A percentile compares a stretch with the other conserved stretches of the same genome.
Conservation (phyloP, 1,140 invertebrate species). For the Medauroidea extradentata region DNA sequence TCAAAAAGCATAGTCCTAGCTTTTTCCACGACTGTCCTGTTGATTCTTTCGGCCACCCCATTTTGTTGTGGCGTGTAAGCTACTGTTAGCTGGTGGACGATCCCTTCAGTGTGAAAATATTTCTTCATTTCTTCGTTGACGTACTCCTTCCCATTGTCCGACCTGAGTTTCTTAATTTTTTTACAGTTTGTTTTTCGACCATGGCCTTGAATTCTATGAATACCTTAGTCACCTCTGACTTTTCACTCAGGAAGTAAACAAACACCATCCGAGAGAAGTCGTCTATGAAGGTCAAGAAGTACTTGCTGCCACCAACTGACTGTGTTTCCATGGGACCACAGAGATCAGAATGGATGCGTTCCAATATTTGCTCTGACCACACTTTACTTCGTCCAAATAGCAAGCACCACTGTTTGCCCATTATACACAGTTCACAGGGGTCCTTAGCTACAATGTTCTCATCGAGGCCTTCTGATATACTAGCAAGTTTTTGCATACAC, state of each 20-base stretch:
- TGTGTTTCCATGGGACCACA: constrained; percentile 34
- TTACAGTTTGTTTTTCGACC: constrained; percentile 33
- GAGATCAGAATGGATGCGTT: constrained; percentile 32
- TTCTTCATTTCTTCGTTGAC: constrained; percentile 1
- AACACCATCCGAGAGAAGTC: constrained; percentile 30
- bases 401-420: constrained; percentile 13
- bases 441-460: neutral
- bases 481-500: too few species aligned
- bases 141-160: constrained; percentile 40
- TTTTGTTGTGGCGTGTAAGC: constrained; percentile 43
- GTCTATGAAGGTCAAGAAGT: constrained; percentile 37
- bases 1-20: constrained; percentile 35
- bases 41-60: constrained; percentile 41
- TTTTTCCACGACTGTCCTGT: constrained; percentile 40
- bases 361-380: neutral
- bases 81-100: constrained; percentile 25
- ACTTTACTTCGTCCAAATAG: constrained; percentile 7
- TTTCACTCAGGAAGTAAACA: constrained; percentile 38
- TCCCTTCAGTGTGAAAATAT: constrained; percentile 23
- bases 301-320: constrained; percentile 22
- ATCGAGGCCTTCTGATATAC: too few species aligned
- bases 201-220: constrained; percentile 34
- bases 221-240: constrained; percentile 30
- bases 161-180: constrained; percentile 31
- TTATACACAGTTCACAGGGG: constrained; percentile 8